phyloP scores from a whole-genome alignment of 2,888 invertebrate genomes.

The Beris morrisii region DNA sequence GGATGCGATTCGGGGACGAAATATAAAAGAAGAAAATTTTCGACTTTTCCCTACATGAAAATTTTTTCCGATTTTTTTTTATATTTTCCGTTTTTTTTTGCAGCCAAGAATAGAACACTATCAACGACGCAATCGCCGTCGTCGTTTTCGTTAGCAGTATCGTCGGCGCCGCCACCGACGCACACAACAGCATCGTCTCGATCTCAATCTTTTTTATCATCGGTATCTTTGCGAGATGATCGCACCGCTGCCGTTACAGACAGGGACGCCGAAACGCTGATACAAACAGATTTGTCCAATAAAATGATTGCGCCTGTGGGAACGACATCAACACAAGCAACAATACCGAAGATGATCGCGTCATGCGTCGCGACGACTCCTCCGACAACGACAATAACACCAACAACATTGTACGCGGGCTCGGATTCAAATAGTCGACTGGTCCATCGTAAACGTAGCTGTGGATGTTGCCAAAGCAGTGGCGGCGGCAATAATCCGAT shows the following conservation, averaged over 20 bases:
- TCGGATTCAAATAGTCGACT: slow-evolving; percentile 10
- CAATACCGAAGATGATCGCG: not conserved
- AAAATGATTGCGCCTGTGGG: not conserved
- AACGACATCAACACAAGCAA: not conserved
- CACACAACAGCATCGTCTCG: slow-evolving; percentile 13
- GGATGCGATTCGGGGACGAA: not conserved
- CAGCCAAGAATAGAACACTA: slow-evolving; percentile 42
- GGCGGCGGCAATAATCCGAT: slow-evolving; percentile 18
- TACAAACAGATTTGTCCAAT: slow-evolving; percentile 17
- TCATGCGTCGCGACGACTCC: slow-evolving; percentile 1
- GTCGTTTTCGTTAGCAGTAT: slow-evolving; percentile 35
- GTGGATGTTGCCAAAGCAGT: slow-evolving; percentile 30
- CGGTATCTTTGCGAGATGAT: not conserved
- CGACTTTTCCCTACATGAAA: not conserved
- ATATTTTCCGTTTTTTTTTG: slow-evolving; percentile 30
- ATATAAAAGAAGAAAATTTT: not conserved
- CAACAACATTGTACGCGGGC: not conserved
- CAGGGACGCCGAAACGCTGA: slow-evolving; percentile 12
- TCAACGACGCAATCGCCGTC: slow-evolving; percentile 38
- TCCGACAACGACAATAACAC: not conserved
- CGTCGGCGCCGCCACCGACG: slow-evolving; percentile 32
- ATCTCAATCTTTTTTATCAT: slow-evolving; percentile 28
- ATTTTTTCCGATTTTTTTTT: slow-evolving; percentile 9
- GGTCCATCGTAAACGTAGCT: slow-evolving; percentile 31
- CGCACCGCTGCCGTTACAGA: slow-evolving; percentile 7